These are phyloP conservation scores for Amphipyra berbera DNA, from an alignment of 2,888 invertebrate species.

Conservation along the genomic window DNA sequence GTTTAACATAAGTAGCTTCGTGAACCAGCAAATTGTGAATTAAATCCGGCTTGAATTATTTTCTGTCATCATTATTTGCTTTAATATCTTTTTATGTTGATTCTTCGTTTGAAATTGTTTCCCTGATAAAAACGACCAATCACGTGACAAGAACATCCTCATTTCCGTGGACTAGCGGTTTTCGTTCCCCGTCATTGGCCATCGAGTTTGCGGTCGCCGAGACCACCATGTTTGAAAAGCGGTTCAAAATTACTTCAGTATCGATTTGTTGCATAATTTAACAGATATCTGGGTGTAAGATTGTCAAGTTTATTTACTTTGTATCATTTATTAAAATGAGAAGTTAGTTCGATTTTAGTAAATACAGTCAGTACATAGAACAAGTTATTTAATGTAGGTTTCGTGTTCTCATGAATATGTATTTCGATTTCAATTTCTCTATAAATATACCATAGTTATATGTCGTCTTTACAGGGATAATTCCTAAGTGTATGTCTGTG, in stretches of 20 bases:
- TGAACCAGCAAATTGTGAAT: background rate
- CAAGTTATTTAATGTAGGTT: slow-evolving; percentile 16
- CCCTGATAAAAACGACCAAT: slow-evolving; percentile 33
- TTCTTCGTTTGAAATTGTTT: slow-evolving; percentile 27
- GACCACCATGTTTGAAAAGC: slow-evolving; percentile 65
- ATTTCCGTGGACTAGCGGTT: slow-evolving; percentile 64
- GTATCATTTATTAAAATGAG: slow-evolving; percentile 17
- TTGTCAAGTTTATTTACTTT: slow-evolving; percentile 16
- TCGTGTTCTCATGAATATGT: slow-evolving; percentile 35
- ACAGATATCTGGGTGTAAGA: slow-evolving; percentile 37
- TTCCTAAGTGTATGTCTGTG: slow-evolving; percentile 39
- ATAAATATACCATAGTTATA: slow-evolving; percentile 30
- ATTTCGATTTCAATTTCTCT: slow-evolving; percentile 33
- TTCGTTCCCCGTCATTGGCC: slow-evolving; percentile 68
- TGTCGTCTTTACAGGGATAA: slow-evolving; percentile 5
- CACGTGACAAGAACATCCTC: slow-evolving; percentile 41
- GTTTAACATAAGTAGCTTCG: slow-evolving; percentile 31
- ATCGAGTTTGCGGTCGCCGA: slow-evolving; percentile 72
- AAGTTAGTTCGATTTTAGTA: background rate
- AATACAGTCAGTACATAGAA: background rate
- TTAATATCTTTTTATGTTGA: slow-evolving; percentile 5
- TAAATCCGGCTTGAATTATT: slow-evolving; percentile 14
- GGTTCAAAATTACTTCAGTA: slow-evolving; percentile 60
- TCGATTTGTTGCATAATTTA: slow-evolving; percentile 64
- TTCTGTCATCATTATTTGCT: slow-evolving; percentile 6